Evolutionary conservation across 2,888 invertebrate species (phyloP), one percentile per base, ranked within the genome.

Genomic region (Xestia c-nigrum): DNA sequence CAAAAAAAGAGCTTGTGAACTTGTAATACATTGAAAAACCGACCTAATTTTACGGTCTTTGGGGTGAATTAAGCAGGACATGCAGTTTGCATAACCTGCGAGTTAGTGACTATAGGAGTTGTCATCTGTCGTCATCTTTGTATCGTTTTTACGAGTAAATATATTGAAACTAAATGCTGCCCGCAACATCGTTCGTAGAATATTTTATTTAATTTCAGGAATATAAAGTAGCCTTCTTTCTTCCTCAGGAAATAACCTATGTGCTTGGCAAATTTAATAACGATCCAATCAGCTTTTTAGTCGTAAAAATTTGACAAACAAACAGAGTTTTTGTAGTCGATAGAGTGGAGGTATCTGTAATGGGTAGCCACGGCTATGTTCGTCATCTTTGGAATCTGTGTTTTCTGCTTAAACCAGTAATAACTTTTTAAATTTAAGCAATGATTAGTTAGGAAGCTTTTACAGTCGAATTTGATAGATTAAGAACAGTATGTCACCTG

Each of bases 1-100:
- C 50, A 57, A 70, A 64, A 74, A 38, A 5, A 16, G 46, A 43
- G n/a, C 73, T 46, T 65, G 57, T 31, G 9, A 31, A 31, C 21
- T 61, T 12, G 47, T 50, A 50, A 47, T 52, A 43, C 38, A 40
- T 64, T 78, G 14, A 57, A 71, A 55, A 47, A 59, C n/a, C 10
- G n/a, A 21, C 21, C 10, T 9, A 7, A 57, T 57, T 46, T 24
- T 10, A 55, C 3, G 5, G n/a, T 3, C 21, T 67, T 19, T 68
- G 10, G 24, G 21, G 10, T 24, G 10, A 24, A 14, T 24, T 68
- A 43, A 68, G 24, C 66, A 24, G n/a, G 3, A 38, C 19, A 31
- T 31, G 59, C 19, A 31, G 59, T 31, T 59, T 61, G 31, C 19
- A 61, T 31, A 19, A 9, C 31, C 31, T 16, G 59, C 16, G 16